A percentile compares a stretch with the other conserved stretches of the same genome.
phyloP scores from a whole-genome alignment of 2,888 invertebrate genomes.

The Carterocephalus palaemon region DNA sequence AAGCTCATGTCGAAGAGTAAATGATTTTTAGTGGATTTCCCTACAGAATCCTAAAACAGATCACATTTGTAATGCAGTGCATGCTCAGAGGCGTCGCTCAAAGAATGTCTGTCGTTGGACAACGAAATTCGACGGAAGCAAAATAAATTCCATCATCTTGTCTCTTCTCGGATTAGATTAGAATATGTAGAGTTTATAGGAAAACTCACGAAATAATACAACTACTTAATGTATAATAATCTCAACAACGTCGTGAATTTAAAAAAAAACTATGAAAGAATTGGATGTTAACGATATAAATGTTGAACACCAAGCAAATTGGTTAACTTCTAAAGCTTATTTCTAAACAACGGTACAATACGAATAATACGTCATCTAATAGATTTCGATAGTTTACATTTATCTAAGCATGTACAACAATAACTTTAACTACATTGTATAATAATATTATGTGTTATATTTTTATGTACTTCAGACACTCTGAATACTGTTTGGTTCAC shows the following conservation, averaged over 20 bases:
- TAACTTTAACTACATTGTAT: slow-evolving; percentile 32
- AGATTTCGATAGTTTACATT: slow-evolving; percentile 26
- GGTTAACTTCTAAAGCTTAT: background rate
- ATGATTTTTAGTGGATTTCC: slow-evolving; percentile 22
- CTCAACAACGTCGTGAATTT: no score
- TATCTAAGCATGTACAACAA: slow-evolving; percentile 37
- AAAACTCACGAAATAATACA: no score
- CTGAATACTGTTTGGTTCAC: slow-evolving; percentile 3
- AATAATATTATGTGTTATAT: slow-evolving; percentile 14
- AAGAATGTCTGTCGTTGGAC: slow-evolving; percentile 16
- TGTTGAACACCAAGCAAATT: background rate
- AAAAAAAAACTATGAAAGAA: no score
- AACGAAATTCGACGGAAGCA: slow-evolving; percentile 2
- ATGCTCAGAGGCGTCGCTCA: slow-evolving; percentile 11
- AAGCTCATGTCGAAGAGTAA: slow-evolving; percentile 19
- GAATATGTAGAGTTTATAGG: background rate
- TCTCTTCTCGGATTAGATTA: background rate
- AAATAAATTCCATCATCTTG: slow-evolving; percentile 13
- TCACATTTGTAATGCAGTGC: slow-evolving; percentile 19
- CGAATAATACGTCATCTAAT: slow-evolving; percentile 19
- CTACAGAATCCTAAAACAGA: slow-evolving; percentile 15
- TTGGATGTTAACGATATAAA: slow-evolving; percentile 1
- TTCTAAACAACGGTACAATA: slow-evolving; percentile 22
- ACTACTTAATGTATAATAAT: no score
- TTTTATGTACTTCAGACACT: slow-evolving; percentile 10